Evolutionary conservation across 2,888 invertebrate genomes (phyloP).

Genomic region (Hirudinaria manillensis): DNA sequence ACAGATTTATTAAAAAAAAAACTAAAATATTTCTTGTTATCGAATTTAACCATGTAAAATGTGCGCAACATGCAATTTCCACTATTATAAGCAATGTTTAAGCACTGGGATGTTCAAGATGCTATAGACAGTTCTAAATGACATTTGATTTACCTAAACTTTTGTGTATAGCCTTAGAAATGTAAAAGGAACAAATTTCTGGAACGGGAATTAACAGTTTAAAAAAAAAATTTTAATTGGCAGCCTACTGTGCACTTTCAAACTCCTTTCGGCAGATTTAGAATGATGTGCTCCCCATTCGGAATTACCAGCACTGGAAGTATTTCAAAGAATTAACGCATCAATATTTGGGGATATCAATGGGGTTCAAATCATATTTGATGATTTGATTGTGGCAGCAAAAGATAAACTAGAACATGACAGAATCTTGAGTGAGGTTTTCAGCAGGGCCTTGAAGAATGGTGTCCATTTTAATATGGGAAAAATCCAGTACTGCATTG

Average conservation of each 20-base stretch:
- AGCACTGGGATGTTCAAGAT: too few species aligned
- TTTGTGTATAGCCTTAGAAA: too few species aligned
- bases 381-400: slow-evolving; percentile 39
- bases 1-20: too few species aligned
- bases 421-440: slow-evolving; percentile 31
- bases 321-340: slow-evolving; percentile 33
- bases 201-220: too few species aligned
- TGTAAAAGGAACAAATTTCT: too few species aligned
- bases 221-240: too few species aligned
- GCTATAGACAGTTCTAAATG: too few species aligned
- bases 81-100: too few species aligned
- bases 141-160: too few species aligned
- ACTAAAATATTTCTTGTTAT: too few species aligned
- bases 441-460: slow-evolving; percentile 26
- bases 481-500: slow-evolving; percentile 35
- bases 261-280: slow-evolving; percentile 35
- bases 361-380: slow-evolving; percentile 32
- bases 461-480: slow-evolving; percentile 35
- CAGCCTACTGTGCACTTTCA: slow-evolving; percentile 40
- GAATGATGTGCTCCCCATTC: slow-evolving; percentile 37
- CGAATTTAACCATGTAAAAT: too few species aligned
- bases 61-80: too few species aligned
- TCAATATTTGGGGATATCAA: slow-evolving; percentile 34
- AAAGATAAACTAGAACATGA: slow-evolving; percentile 37
- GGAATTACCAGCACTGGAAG: slow-evolving; percentile 36